Evolutionary conservation across 1,140 invertebrate species (phyloP).

Genomic region (Riptortus pedestris): DNA sequence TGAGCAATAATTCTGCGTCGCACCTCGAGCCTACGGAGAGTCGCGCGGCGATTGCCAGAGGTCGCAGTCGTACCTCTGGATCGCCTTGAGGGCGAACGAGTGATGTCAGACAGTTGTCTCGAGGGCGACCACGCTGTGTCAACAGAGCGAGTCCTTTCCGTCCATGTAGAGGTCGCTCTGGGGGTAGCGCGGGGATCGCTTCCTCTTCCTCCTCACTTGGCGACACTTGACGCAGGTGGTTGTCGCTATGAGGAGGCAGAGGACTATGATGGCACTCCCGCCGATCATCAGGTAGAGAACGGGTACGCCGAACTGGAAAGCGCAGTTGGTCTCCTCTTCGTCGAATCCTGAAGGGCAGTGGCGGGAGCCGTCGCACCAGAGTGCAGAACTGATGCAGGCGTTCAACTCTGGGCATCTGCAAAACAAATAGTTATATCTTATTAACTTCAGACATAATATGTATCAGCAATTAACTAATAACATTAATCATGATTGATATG

Average conservation of each 20-base stretch:
- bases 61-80: conserved; percentile 21
- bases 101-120: conserved; percentile 50
- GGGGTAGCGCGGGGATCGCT: conserved; percentile 34
- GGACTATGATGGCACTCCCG: conserved; percentile 44
- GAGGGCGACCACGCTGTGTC: conserved; percentile 51
- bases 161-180: conserved; percentile 48
- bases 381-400: conserved; percentile 57
- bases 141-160: conserved; percentile 60
- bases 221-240: conserved; percentile 53
- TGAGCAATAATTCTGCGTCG: not conserved
- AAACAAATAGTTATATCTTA: no score
- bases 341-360: conserved; percentile 66
- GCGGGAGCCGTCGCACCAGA: conserved; percentile 61
- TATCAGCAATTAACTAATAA: no score
- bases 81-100: conserved; percentile 22
- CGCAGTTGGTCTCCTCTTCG: conserved; percentile 59
- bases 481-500: no score
- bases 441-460: no score
- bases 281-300: conserved; percentile 52
- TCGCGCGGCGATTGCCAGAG: conserved; percentile 17
- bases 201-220: conserved; percentile 44
- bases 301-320: conserved; percentile 54
- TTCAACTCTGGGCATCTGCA: conserved; percentile 75
- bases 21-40: not conserved
- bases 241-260: conserved; percentile 44